A percentile compares a stretch with the other conserved stretches of the same genome.
These are phyloP conservation scores for Eueremaeus valkanovi DNA, from an alignment of 2,888 invertebrate species.

Conservation along the genomic window DNA sequence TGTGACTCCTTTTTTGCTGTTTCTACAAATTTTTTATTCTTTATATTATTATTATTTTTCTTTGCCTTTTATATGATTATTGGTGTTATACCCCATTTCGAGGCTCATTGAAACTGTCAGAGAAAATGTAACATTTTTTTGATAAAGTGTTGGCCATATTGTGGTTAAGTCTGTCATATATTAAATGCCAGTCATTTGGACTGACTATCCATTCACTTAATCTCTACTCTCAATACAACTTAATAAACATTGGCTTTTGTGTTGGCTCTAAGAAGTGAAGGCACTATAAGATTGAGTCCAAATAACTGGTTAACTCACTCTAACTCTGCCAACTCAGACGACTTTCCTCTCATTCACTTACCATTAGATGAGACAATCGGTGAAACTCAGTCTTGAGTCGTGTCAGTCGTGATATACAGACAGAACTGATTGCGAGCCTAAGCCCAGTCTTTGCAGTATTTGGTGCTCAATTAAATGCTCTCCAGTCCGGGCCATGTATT, in stretches of 20 bases:
- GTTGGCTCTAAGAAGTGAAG: neutral
- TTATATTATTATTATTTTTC: neutral
- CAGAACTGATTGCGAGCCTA: neutral
- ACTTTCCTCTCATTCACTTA: neutral
- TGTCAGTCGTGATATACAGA: neutral
- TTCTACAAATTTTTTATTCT: slow-evolving; percentile 10
- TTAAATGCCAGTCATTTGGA: slow-evolving; percentile 33
- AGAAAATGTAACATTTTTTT: slow-evolving; percentile 6
- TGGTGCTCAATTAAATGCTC: slow-evolving; percentile 3
- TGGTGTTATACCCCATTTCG: slow-evolving; percentile 1
- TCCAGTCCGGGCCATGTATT: neutral
- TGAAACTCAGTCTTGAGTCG: neutral
- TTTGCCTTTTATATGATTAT: slow-evolving; percentile 14
- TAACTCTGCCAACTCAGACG: neutral
- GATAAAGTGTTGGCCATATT: slow-evolving; percentile 20
- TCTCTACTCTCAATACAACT: slow-evolving; percentile 28
- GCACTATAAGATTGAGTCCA: slow-evolving; percentile 7
- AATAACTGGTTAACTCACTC: neutral
- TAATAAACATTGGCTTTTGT: slow-evolving; percentile 35
- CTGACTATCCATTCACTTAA: slow-evolving; percentile 26
- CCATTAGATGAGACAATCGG: neutral
- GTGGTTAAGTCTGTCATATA: slow-evolving; percentile 32
- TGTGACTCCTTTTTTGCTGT: slow-evolving; percentile 12
- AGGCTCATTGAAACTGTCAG: slow-evolving; percentile 10
- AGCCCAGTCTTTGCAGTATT: slow-evolving; percentile 5